These are phyloP conservation scores for Hipposideros armiger DNA, from an alignment of 2,113 vertebrate species.

Conservation along the genomic window DNA sequence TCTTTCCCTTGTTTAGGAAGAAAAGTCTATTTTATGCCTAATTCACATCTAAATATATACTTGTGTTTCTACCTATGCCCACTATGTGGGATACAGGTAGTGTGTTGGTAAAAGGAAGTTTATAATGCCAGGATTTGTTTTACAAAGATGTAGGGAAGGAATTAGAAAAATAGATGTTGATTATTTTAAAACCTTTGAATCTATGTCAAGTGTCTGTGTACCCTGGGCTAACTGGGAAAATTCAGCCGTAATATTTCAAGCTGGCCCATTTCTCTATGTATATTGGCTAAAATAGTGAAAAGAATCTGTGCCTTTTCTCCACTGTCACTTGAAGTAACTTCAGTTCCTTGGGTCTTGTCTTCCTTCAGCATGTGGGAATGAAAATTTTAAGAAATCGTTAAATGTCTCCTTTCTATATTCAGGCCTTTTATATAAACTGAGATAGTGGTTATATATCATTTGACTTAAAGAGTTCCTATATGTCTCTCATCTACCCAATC, in stretches of 20 bases:
- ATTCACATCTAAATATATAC: neutral
- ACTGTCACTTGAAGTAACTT: neutral
- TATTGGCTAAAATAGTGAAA: neutral
- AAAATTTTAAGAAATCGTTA: neutral
- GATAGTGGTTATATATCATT: too few relatives aligned
- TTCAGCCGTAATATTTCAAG: too few relatives aligned
- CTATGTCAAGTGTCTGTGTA: neutral
- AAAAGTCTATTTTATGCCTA: conserved; percentile 18
- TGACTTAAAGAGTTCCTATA: neutral
- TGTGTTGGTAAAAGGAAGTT: neutral
- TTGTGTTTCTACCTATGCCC: neutral
- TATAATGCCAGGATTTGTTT: neutral
- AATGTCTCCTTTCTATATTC: neutral
- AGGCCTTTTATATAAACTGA: neutral
- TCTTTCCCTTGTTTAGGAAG: conserved; percentile 10
- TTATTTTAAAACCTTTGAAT: neutral
- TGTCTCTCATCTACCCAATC: neutral
- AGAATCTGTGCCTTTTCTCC: neutral
- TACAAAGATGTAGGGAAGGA: neutral
- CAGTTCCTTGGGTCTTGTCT: neutral
- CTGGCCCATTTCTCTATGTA: neutral
- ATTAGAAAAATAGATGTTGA: neutral
- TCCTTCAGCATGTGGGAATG: neutral
- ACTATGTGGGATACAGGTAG: neutral
- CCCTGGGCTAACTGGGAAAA: neutral